Percentiles rank a stretch among this genome's conserved stretches.
phyloP scores from a whole-genome alignment of 2,113 vertebrate genomes.

The Sprattus sprattus region DNA sequence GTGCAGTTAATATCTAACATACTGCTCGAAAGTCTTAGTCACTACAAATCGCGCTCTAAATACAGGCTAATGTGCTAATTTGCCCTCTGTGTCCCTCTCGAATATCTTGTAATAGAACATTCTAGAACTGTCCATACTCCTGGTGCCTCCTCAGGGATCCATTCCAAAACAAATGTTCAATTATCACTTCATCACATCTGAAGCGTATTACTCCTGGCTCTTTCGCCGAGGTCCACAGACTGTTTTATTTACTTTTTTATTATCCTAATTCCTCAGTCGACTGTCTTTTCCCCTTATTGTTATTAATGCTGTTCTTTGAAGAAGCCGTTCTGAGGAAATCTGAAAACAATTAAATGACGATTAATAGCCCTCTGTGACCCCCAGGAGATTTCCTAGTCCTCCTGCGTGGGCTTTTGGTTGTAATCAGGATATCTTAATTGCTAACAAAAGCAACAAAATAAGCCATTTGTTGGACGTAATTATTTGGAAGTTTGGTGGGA shows the following conservation, averaged over 20 bases:
- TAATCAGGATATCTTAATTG: conserved; percentile 41
- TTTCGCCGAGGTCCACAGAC: conserved; percentile 31
- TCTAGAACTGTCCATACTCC: conserved; percentile 6
- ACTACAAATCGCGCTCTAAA: neutral
- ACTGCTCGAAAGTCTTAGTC: neutral
- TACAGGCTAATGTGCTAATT: neutral
- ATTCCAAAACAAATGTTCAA: conserved; percentile 31
- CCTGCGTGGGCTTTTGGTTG: conserved; percentile 14
- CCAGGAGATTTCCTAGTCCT: conserved; percentile 29
- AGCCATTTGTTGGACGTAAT: neutral
- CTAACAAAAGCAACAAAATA: conserved; percentile 30
- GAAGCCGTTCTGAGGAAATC: conserved; percentile 37
- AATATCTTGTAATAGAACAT: conserved; percentile 1
- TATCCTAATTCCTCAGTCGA: conserved; percentile 44
- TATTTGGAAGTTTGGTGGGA: conserved; percentile 11
- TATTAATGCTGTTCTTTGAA: conserved; percentile 42
- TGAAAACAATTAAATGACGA: conserved; percentile 47
- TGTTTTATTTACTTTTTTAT: conserved; percentile 45
- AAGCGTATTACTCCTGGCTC: conserved; percentile 30
- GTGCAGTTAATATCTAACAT: neutral
- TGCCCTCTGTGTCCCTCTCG: neutral
- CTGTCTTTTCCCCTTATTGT: conserved; percentile 27
- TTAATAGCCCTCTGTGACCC: conserved; percentile 23
- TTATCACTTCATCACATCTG: conserved; percentile 42
- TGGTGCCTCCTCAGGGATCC: conserved; percentile 24